Conservation (phyloP, 2,797 vertebrate genomes). For the Polyboroides typus region DNA sequence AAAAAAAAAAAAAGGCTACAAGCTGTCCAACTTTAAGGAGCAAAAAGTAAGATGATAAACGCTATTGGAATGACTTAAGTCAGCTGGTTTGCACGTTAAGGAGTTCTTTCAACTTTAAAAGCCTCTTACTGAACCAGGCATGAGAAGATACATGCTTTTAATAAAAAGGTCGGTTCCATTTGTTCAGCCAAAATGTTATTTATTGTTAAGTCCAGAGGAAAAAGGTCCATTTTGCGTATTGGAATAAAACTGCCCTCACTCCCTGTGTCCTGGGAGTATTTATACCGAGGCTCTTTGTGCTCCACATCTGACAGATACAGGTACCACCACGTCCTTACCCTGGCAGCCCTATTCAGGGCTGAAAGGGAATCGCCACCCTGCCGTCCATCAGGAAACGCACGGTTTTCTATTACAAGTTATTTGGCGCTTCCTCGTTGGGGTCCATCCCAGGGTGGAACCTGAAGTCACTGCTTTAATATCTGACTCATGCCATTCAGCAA, state of each 20-base stretch:
- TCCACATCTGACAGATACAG: not conserved
- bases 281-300: not conserved
- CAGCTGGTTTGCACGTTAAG: not conserved
- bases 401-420: rapidly evolving
- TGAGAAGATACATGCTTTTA: not conserved
- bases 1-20: not conserved
- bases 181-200: conserved; percentile 29
- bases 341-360: not conserved
- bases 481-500: not conserved
- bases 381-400: rapidly evolving
- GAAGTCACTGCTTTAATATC: not conserved
- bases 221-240: not conserved
- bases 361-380: not conserved
- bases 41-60: not conserved
- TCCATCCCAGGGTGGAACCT: conserved; percentile 6
- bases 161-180: not conserved
- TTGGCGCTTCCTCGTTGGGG: not conserved
- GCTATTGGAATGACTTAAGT: not conserved
- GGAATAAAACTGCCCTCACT: not conserved
- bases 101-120: not conserved
- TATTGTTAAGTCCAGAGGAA: conserved; percentile 16
- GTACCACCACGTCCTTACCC: not conserved
- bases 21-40: not conserved
- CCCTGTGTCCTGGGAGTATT: not conserved
- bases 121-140: not conserved